A percentile compares a stretch with the other conserved stretches of the same genome.
These are phyloP conservation scores for Dromaius novaehollandiae DNA, from an alignment of 2,113 vertebrate species.

Conservation along the genomic window DNA sequence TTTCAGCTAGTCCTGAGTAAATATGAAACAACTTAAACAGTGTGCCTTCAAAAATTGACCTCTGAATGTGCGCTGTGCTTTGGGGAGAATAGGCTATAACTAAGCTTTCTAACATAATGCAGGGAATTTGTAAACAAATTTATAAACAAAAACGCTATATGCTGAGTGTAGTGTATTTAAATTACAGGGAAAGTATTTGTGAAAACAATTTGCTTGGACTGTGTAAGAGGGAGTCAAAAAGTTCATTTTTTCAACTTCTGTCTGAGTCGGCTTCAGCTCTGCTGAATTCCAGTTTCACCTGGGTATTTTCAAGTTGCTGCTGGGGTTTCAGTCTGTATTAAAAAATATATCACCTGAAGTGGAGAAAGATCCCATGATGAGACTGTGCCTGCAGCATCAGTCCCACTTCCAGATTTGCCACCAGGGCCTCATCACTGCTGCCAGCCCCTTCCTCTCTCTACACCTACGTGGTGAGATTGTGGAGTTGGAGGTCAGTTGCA, in stretches of 20 bases:
- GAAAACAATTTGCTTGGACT: neutral
- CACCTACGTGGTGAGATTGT: no score
- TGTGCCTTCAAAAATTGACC: neutral
- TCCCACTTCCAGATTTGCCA: neutral
- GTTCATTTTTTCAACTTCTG: neutral
- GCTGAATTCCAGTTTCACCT: neutral
- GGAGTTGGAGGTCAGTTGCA: neutral
- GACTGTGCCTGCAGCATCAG: neutral
- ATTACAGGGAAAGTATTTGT: neutral
- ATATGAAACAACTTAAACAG: neutral
- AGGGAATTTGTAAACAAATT: neutral
- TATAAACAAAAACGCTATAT: neutral
- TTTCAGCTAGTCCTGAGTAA: neutral
- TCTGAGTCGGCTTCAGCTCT: neutral
- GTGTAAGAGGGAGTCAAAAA: neutral
- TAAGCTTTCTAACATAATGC: neutral
- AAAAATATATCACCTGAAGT: neutral
- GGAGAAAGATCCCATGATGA: neutral
- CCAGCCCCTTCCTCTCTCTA: neutral
- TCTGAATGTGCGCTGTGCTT: neutral
- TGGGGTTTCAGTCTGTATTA: neutral
- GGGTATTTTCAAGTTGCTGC: neutral
- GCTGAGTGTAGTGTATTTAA: neutral
- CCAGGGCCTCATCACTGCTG: neutral
- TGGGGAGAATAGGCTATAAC: neutral